Conservation (phyloP, 2,888 invertebrate genomes). For the Drosophila neonasuta region DNA sequence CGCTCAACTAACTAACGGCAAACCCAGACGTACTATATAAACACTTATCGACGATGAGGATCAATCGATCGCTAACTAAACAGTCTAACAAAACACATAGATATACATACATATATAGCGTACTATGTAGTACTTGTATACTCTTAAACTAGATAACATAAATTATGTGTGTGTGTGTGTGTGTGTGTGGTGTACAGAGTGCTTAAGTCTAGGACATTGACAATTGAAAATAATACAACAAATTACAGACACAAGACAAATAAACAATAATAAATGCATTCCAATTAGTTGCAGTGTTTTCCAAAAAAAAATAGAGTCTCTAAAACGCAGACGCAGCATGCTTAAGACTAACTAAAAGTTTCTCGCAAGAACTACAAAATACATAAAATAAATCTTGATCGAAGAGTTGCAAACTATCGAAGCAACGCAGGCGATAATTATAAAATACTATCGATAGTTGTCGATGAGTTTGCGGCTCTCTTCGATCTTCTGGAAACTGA, state of each 20-base stretch:
- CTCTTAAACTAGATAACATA: conserved; percentile 34
- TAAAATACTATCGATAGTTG: background rate
- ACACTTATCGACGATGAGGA: conserved; percentile 24
- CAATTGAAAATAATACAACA: conserved; percentile 4
- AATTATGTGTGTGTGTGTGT: conserved; percentile 17
- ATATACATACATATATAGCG: conserved; percentile 1
- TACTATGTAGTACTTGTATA: conserved; percentile 22
- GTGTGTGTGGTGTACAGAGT: conserved; percentile 31
- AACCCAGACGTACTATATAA: conserved; percentile 18
- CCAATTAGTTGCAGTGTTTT: conserved; percentile 19
- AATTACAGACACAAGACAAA: conserved; percentile 44
- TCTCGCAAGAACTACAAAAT: conserved; percentile 29
- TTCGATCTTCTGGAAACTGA: conserved; percentile 22
- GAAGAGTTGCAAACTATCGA: background rate
- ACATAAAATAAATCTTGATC: conserved; percentile 20
- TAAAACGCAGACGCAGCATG: conserved; percentile 56
- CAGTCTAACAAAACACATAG: conserved; percentile 26
- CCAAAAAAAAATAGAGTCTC: background rate
- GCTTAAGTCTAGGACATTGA: conserved; percentile 61
- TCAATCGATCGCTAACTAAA: conserved; percentile 27
- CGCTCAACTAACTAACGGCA: conserved; percentile 27
- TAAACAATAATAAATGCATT: conserved; percentile 17
- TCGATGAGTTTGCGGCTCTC: background rate
- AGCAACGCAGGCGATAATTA: background rate
- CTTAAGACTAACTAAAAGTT: conserved; percentile 60